Evolutionary conservation across 1,140 invertebrate genomes (phyloP).

Genomic region (Sesamia nonagrioides): DNA sequence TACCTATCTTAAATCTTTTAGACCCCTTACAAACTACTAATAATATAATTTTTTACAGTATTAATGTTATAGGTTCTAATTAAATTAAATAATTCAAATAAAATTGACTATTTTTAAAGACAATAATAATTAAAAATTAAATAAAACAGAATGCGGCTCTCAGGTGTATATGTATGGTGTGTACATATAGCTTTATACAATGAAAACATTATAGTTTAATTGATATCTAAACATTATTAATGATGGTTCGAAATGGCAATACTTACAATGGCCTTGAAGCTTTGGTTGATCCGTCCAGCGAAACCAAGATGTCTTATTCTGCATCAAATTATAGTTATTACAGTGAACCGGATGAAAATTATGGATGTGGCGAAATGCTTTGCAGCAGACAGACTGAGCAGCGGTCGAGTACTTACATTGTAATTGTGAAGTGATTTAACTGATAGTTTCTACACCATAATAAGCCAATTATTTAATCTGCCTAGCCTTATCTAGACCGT

Average conservation of each 20-base stretch:
- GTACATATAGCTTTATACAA: no score
- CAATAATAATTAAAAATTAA: no score
- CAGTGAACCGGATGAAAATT: neutral
- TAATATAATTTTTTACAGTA: no score
- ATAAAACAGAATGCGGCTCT: no score
- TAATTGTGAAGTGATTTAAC: neutral
- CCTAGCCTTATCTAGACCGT: no score
- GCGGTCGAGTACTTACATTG: conserved; percentile 1
- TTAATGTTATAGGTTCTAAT: no score
- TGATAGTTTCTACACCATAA: neutral
- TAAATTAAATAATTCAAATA: no score
- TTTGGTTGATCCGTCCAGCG: neutral
- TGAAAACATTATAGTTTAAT: neutral
- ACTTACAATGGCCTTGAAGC: neutral
- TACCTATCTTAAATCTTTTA: no score
- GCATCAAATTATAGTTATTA: conserved; percentile 13
- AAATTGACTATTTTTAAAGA: no score
- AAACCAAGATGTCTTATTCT: neutral
- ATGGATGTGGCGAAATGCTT: conserved; percentile 17
- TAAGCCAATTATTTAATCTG: no score
- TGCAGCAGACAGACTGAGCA: neutral
- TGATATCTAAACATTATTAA: neutral
- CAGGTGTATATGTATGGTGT: no score
- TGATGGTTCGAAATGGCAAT: neutral
- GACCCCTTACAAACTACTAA: no score